These are phyloP conservation scores for Poeciliopsis prolifica DNA, from an alignment of 2,113 vertebrate genomes.

Conservation along the genomic window DNA sequence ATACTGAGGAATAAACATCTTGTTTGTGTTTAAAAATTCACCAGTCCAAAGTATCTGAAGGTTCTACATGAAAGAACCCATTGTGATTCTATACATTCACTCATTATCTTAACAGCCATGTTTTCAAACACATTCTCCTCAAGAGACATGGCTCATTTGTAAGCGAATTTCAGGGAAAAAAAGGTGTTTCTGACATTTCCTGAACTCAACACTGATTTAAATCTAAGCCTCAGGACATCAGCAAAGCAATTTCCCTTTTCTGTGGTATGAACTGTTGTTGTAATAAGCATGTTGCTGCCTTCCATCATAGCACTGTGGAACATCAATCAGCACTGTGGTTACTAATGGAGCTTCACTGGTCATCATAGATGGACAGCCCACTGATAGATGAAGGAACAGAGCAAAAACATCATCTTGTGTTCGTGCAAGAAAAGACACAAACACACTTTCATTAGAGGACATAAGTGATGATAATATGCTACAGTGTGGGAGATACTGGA, in stretches of 20 bases:
- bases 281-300: slow-evolving; percentile 54
- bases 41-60: background rate
- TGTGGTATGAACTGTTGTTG: slow-evolving; percentile 36
- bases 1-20: background rate
- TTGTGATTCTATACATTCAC: slow-evolving; percentile 40
- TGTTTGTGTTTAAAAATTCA: background rate
- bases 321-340: slow-evolving; percentile 70
- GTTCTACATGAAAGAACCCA: slow-evolving; percentile 9
- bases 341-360: slow-evolving; percentile 71
- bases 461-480: slow-evolving; percentile 55
- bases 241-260: slow-evolving; percentile 40
- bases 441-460: slow-evolving; percentile 47
- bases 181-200: slow-evolving; percentile 41
- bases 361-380: slow-evolving; percentile 65
- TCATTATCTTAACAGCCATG: slow-evolving; percentile 21
- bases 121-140: slow-evolving; percentile 33
- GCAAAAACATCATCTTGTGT: slow-evolving; percentile 45
- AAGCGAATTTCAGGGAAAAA: slow-evolving; percentile 18
- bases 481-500: slow-evolving; percentile 27
- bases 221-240: slow-evolving; percentile 34
- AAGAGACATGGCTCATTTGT: slow-evolving; percentile 9
- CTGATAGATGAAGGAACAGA: slow-evolving; percentile 68
- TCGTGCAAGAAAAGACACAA: slow-evolving; percentile 38
- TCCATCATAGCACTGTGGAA: slow-evolving; percentile 47
- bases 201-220: slow-evolving; percentile 43